phyloP scores from a whole-genome alignment of 1,140 invertebrate species.

The Araneus ventricosus region DNA sequence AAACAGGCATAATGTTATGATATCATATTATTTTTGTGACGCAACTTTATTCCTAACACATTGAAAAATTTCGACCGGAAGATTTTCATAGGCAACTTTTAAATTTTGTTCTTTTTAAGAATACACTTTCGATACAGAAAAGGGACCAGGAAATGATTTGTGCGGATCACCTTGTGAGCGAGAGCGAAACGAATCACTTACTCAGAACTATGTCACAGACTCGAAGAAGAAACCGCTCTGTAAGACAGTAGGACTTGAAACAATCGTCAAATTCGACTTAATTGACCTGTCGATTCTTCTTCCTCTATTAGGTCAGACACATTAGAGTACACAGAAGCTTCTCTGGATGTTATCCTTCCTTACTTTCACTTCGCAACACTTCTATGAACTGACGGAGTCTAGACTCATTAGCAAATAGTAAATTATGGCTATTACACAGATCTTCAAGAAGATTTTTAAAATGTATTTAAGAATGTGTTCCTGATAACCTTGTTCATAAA shows the following conservation, averaged over 20 bases:
- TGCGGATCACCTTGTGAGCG: not conserved
- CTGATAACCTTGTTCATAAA: too few species aligned
- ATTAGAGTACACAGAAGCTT: not conserved
- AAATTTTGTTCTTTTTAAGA: too few species aligned
- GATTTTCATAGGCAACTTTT: too few species aligned
- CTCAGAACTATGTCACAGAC: constrained; percentile 25
- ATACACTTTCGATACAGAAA: not conserved
- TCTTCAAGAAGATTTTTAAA: not conserved
- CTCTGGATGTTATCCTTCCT: not conserved
- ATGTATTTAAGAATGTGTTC: not conserved
- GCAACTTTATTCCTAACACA: too few species aligned
- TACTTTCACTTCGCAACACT: not conserved
- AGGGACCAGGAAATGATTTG: not conserved
- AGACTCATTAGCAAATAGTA: not conserved
- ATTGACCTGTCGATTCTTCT: constrained; percentile 23
- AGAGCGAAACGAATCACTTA: constrained; percentile 5
- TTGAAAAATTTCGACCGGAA: too few species aligned
- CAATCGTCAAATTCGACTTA: constrained; percentile 20
- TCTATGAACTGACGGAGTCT: not conserved
- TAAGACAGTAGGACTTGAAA: not conserved
- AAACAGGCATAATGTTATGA: too few species aligned
- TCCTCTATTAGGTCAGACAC: constrained; percentile 17
- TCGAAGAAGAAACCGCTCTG: not conserved
- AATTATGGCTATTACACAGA: not conserved
- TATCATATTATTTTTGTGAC: too few species aligned